These are phyloP conservation scores for Heliconius erato DNA, from an alignment of 2,888 invertebrate species.

Conservation along the genomic window DNA sequence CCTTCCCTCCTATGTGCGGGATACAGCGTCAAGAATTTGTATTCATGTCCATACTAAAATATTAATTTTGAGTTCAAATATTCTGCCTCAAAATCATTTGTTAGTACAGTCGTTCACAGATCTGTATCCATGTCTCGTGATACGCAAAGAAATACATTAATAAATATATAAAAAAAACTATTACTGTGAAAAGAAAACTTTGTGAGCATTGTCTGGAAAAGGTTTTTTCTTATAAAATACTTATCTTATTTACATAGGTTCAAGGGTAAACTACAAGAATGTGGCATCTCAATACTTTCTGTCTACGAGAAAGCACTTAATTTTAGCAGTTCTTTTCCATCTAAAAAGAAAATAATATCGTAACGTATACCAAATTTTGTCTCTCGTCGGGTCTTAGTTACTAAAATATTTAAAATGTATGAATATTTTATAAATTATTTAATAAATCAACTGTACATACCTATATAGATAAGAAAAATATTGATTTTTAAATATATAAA, in stretches of 20 bases:
- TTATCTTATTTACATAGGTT: conserved; percentile 19
- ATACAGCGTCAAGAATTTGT: background rate
- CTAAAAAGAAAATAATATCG: background rate
- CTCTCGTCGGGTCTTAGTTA: background rate
- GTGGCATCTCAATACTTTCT: conserved; percentile 5
- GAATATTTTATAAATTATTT: background rate
- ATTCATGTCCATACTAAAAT: no score
- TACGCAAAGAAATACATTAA: background rate
- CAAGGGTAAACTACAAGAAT: conserved; percentile 17
- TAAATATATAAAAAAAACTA: background rate
- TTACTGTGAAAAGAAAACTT: background rate
- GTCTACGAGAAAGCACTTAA: background rate
- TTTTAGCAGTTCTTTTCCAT: conserved; percentile 3
- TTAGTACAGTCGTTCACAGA: background rate
- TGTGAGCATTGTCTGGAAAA: background rate
- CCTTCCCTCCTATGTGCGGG: background rate
- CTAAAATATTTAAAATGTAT: background rate
- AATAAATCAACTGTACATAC: background rate
- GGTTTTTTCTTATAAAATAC: conserved; percentile 14
- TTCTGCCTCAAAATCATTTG: background rate
- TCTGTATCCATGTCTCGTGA: background rate
- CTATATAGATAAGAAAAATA: background rate
- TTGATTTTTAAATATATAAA: background rate
- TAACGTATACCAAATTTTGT: background rate
- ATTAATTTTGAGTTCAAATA: background rate